phyloP scores from a whole-genome alignment of 2,113 vertebrate genomes.

The Trematocara nigrifrons region DNA sequence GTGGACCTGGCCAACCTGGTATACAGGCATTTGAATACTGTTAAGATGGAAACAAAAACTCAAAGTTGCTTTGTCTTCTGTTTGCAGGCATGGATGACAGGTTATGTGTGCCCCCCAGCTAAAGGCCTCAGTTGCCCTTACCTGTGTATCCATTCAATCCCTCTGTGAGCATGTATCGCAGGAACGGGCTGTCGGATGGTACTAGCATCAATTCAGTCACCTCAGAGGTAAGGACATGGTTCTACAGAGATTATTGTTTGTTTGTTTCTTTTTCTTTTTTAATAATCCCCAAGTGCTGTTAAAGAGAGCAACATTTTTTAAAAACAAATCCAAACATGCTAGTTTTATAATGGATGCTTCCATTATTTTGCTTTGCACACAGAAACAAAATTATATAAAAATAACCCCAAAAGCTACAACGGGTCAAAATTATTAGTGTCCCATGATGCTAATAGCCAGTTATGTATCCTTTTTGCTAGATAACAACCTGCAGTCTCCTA shows the following conservation, averaged over 20 bases:
- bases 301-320: not conserved
- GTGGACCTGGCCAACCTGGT: not conserved
- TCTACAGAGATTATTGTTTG: not conserved
- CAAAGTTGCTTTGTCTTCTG: not conserved
- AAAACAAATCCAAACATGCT: not conserved
- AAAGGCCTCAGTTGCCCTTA: slow-evolving; percentile 41
- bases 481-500: not conserved
- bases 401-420: not conserved
- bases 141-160: slow-evolving; percentile 11
- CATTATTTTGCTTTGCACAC: not conserved
- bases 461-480: not conserved
- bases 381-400: not conserved
- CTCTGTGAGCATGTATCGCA: slow-evolving; percentile 74
- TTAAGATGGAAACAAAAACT: not conserved
- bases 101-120: slow-evolving; percentile 55
- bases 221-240: slow-evolving; percentile 56
- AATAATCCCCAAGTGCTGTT: not conserved
- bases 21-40: not conserved
- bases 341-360: not conserved
- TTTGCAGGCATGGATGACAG: slow-evolving; percentile 62
- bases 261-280: not conserved
- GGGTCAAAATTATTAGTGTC: not conserved
- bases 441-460: not conserved
- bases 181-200: slow-evolving; percentile 71
- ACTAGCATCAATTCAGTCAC: slow-evolving; percentile 69